Percentiles rank a stretch among this genome's conserved stretches.
These are phyloP conservation scores for Stenoptilia bipunctidactyla DNA, from an alignment of 2,888 invertebrate genomes.

Conservation along the genomic window DNA sequence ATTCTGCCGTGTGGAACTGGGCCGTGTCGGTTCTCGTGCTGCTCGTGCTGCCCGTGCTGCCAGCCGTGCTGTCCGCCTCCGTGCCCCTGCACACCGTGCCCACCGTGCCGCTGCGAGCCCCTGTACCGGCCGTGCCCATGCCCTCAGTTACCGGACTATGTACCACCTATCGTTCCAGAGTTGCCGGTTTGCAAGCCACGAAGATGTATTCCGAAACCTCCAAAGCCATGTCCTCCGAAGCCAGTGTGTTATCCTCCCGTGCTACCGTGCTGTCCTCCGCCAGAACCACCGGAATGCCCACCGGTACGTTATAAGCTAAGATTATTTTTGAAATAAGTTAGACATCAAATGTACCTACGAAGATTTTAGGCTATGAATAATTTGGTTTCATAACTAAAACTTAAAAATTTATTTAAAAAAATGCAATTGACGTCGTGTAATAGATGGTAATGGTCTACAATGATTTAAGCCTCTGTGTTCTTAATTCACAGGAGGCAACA, in stretches of 20 bases:
- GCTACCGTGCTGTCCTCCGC: conserved; percentile 54
- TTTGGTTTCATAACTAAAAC: too few species aligned
- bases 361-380: too few species aligned
- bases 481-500: too few species aligned
- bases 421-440: too few species aligned
- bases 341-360: too few species aligned
- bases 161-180: conserved; percentile 52
- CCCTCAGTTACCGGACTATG: conserved; percentile 45
- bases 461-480: too few species aligned
- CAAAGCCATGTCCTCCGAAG: conserved; percentile 36
- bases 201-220: conserved; percentile 36
- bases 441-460: too few species aligned
- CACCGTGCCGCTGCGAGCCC: conserved; percentile 46
- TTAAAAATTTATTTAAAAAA: too few species aligned
- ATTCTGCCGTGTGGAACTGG: conserved; percentile 49
- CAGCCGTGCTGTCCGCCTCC: conserved; percentile 52
- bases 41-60: conserved; percentile 41
- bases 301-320: conserved; percentile 50
- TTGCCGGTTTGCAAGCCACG: conserved; percentile 48
- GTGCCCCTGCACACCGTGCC: conserved; percentile 51
- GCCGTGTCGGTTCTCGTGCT: conserved; percentile 37
- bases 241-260: conserved; percentile 43
- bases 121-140: conserved; percentile 47
- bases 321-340: too few species aligned
- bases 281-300: conserved; percentile 50